Conservation (phyloP, 2,888 invertebrate genomes). For the Lottia scabra region DNA sequence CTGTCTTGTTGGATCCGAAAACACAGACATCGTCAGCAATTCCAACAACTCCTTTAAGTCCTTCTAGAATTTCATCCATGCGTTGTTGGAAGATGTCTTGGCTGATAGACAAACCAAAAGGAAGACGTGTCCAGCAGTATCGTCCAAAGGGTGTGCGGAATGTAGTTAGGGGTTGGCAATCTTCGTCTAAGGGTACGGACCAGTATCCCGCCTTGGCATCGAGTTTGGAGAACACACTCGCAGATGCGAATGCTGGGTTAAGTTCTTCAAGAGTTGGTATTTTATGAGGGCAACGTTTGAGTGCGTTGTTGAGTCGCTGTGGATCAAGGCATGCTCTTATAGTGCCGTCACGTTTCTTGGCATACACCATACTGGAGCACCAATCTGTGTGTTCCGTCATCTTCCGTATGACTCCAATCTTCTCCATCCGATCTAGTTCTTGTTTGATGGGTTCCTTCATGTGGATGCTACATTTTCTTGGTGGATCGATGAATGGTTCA, state of each 20-base stretch:
- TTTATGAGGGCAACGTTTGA: constrained; percentile 28
- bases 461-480: constrained; percentile 15
- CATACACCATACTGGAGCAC: constrained; percentile 19
- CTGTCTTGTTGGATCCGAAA: constrained; percentile 4
- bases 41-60: constrained; percentile 17
- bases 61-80: constrained; percentile 9
- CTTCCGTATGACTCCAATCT: constrained; percentile 19
- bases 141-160: constrained; percentile 32
- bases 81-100: constrained; percentile 32
- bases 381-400: constrained; percentile 27
- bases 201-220: constrained; percentile 37
- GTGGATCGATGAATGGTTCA: constrained; percentile 19
- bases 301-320: constrained; percentile 23
- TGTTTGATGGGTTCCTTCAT: constrained; percentile 13
- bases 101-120: constrained; percentile 24
- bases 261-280: constrained; percentile 36
- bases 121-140: too few relatives aligned
- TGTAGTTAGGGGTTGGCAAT: constrained; percentile 29
- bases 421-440: constrained; percentile 22
- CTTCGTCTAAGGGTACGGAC: constrained; percentile 21
- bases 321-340: constrained; percentile 30
- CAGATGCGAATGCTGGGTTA: constrained; percentile 22
- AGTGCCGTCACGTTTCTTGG: constrained; percentile 12
- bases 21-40: constrained; percentile 26
- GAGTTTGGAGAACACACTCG: constrained; percentile 29